Percentiles rank a stretch among this genome's conserved stretches.
These are phyloP conservation scores for Synanthedon myopaeformis DNA, from an alignment of 2,888 invertebrate genomes.

Conservation along the genomic window DNA sequence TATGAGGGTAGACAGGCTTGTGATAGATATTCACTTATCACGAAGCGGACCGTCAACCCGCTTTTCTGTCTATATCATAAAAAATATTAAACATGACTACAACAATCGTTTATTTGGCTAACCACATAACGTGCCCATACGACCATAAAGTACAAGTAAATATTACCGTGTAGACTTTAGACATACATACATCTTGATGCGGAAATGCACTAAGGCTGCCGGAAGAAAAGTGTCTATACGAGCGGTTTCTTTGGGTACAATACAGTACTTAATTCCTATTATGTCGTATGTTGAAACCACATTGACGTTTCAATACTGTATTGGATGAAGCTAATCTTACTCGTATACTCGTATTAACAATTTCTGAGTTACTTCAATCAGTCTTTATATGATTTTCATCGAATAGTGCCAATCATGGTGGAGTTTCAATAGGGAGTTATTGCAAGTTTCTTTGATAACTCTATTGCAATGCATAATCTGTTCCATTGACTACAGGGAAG, in stretches of 20 bases:
- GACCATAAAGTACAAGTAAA: not conserved
- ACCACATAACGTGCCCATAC: not conserved
- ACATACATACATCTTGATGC: conserved; percentile 2
- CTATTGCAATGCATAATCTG: not conserved
- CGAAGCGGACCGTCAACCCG: too few relatives aligned
- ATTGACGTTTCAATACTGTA: not conserved
- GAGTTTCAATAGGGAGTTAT: not conserved
- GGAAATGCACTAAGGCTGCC: conserved; percentile 22
- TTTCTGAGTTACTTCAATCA: not conserved
- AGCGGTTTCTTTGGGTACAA: conserved; percentile 35
- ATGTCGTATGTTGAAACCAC: conserved; percentile 26
- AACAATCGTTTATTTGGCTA: not conserved
- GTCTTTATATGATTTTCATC: not conserved
- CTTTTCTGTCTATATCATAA: not conserved
- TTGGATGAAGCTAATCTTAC: too few relatives aligned
- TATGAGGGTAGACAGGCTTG: too few relatives aligned
- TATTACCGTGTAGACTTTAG: too few relatives aligned
- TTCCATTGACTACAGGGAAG: too few relatives aligned
- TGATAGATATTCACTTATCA: too few relatives aligned
- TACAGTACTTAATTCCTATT: conserved; percentile 26
- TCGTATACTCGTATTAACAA: too few relatives aligned
- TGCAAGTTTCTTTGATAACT: not conserved
- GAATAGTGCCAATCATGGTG: not conserved
- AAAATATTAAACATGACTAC: not conserved
- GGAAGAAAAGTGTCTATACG: conserved; percentile 22